A percentile compares a stretch with the other conserved stretches of the same genome.
Evolutionary conservation across 2,888 invertebrate genomes (phyloP).

Genomic region (Shargacucullia verbasci): DNA sequence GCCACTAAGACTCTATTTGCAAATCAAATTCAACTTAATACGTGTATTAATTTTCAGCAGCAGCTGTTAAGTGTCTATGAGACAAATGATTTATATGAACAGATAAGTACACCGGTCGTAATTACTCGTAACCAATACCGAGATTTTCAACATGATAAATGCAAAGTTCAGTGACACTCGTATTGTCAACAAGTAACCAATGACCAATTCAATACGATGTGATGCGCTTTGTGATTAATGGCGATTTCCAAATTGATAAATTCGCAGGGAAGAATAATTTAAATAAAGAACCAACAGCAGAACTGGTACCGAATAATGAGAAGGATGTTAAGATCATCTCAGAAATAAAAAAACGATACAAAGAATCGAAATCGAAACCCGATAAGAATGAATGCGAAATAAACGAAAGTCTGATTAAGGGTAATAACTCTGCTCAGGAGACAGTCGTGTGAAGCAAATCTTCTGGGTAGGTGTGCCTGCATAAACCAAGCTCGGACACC

Average conservation of each 20-base stretch:
- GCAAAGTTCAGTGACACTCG: slow-evolving; percentile 57
- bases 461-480: slow-evolving; percentile 68
- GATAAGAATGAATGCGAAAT: slow-evolving; percentile 64
- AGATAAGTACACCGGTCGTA: slow-evolving; percentile 69
- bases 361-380: slow-evolving; percentile 58
- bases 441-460: slow-evolving; percentile 72
- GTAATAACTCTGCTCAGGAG: slow-evolving; percentile 72
- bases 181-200: slow-evolving; percentile 33
- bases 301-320: slow-evolving; percentile 16
- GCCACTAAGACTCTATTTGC: slow-evolving; percentile 71
- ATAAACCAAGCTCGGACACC: slow-evolving; percentile 74
- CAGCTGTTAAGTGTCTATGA: slow-evolving; percentile 67
- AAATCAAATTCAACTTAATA: slow-evolving; percentile 77
- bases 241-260: slow-evolving; percentile 27
- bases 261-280: slow-evolving; percentile 13
- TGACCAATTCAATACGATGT: slow-evolving; percentile 13
- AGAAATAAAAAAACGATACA: slow-evolving; percentile 48
- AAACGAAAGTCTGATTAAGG: slow-evolving; percentile 66
- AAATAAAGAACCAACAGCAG: slow-evolving; percentile 9
- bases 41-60: slow-evolving; percentile 73
- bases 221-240: slow-evolving; percentile 27
- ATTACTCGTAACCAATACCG: slow-evolving; percentile 66
- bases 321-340: slow-evolving; percentile 24
- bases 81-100: slow-evolving; percentile 74
- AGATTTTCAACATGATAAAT: slow-evolving; percentile 62